These are phyloP conservation scores for Ennomos fuscantarius DNA, from an alignment of 2,888 invertebrate genomes.

Conservation along the genomic window DNA sequence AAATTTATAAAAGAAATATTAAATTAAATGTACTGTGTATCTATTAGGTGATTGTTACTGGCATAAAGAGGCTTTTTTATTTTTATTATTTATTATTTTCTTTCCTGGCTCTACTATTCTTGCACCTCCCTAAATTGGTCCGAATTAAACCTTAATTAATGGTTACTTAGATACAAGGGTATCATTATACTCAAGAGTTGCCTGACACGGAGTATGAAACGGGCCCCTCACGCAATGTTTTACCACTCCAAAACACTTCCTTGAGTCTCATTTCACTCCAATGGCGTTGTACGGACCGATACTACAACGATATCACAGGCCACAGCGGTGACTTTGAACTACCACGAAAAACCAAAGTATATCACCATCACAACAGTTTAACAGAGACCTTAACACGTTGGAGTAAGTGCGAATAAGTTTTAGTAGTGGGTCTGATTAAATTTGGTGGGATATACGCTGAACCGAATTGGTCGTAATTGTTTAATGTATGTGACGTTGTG, in stretches of 20 bases:
- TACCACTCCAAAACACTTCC: conserved; percentile 33
- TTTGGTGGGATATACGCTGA: conserved; percentile 52
- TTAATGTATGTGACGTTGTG: conserved; percentile 63
- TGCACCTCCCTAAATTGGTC: no score
- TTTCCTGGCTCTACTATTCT: no score
- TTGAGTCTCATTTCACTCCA: conserved; percentile 35
- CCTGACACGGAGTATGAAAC: conserved; percentile 1
- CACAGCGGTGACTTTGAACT: conserved; percentile 76
- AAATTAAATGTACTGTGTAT: no score
- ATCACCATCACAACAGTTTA: not conserved
- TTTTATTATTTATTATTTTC: no score
- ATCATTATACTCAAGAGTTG: conserved; percentile 5
- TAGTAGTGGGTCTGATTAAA: conserved; percentile 36
- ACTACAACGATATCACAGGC: conserved; percentile 27
- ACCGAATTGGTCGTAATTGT: conserved; percentile 72
- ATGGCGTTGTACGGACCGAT: conserved; percentile 41
- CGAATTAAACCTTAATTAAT: no score
- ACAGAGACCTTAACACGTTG: conserved; percentile 1
- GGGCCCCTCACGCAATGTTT: conserved; percentile 14
- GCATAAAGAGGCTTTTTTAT: no score
- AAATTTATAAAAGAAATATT: no score
- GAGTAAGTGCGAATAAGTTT: conserved; percentile 2
- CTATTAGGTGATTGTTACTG: no score
- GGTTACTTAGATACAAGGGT: not conserved
- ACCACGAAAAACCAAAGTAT: conserved; percentile 17